Percentiles rank a stretch among this genome's conserved stretches.
These are phyloP conservation scores for Chiloscyllium punctatum DNA, from an alignment of 2,797 vertebrate genomes.

Conservation along the genomic window DNA sequence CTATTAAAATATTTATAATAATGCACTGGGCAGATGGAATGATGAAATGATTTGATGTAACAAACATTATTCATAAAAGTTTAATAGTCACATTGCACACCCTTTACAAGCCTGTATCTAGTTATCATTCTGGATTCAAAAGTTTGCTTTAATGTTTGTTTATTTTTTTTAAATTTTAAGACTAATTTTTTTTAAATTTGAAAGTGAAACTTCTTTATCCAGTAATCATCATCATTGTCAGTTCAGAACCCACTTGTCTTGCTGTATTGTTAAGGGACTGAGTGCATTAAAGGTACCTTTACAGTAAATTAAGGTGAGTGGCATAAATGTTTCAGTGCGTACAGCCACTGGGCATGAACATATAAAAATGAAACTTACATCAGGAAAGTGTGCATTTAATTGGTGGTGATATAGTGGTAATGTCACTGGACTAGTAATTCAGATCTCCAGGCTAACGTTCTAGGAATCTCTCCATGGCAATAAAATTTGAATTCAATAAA, in stretches of 20 bases:
- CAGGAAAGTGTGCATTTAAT: neutral
- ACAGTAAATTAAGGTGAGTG: neutral
- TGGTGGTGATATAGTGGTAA: no score
- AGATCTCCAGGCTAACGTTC: no score
- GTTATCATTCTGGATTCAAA: neutral
- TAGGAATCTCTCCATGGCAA: no score
- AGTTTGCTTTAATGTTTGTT: neutral
- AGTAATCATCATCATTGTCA: neutral
- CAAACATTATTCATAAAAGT: neutral
- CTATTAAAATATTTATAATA: neutral
- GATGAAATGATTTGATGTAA: neutral
- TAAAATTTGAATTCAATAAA: no score
- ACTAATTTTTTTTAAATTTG: no score
- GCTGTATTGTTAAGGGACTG: neutral
- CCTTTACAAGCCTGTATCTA: neutral
- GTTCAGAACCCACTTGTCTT: neutral
- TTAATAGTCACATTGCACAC: no score
- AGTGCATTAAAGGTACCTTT: neutral
- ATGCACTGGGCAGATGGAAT: neutral
- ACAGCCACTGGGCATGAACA: neutral
- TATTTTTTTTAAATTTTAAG: neutral
- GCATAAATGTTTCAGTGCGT: neutral
- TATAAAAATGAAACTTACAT: neutral
- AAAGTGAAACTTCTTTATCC: neutral
- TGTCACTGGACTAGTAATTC: no score